Evolutionary conservation across 2,113 vertebrate genomes (phyloP), one percentile per base, ranked within the genome.

Genomic region (Nanorana parkeri): DNA sequence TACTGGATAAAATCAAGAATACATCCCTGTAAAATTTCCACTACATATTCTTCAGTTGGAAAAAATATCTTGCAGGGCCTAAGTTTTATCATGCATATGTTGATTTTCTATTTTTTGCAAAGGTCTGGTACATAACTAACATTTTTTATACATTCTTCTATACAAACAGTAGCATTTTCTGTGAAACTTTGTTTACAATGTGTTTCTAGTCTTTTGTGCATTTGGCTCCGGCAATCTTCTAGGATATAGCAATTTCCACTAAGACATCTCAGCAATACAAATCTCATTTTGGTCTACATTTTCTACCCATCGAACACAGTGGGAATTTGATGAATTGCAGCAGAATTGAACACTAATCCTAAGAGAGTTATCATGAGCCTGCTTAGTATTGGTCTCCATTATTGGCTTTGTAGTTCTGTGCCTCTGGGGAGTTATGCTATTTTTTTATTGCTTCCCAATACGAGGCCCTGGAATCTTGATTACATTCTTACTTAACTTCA

Each of bases 301-400:
- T 71, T 28, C 68, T 54, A 71, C 47, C 47, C 17, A 11, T 71
- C 16, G 68, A 67, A 56, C 47, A 55, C 64, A 55, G 77, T 67
- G 51, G 51, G 24, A 69, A 51, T 80, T 66, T 80, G 77, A 80
- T 80, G 66, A 60, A 80, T 80, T 80, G 55, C 32, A 51, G 66
- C 4, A 26, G 66, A 68, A 80, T 69, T 80, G 55, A 69, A 69
- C 55, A 61, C 29, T 55, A 68, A 68, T 80, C 66, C 66, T 55
- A 80, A 68, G 29, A 36, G 66, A 80, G 52, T 47, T 80, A 52
- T 69, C 66, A 69, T 7, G 4, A 69, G 66, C 8, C 66, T 80
- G n/a, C 54, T 68, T 60, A 41, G 32, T 68, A 47, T 80, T 80
- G 66, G 66, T 68, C 21, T 60, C 66, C 21, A 80, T 69, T 61